Evolutionary conservation across 2,888 invertebrate genomes (phyloP).

Genomic region (Cremastobaeus sp.): DNA sequence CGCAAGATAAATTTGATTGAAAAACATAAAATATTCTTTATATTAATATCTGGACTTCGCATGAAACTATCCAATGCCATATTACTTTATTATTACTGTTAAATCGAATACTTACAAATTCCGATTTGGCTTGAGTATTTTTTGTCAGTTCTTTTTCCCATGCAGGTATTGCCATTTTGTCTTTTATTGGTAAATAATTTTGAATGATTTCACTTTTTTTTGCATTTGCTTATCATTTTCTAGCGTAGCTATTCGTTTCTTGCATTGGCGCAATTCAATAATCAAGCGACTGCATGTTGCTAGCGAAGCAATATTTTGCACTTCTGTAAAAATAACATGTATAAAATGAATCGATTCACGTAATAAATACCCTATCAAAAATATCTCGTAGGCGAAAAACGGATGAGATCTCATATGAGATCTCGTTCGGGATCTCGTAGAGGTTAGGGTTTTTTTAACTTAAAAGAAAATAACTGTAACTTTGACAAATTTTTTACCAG

Average conservation of each 20-base stretch:
- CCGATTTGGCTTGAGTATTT: conserved; percentile 4
- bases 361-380: too few species aligned
- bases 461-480: too few species aligned
- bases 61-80: too few species aligned
- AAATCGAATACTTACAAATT: conserved; percentile 5
- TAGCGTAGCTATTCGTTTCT: conserved; percentile 4
- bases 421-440: too few species aligned
- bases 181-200: conserved; percentile 13
- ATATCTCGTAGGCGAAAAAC: too few species aligned
- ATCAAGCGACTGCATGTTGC: conserved; percentile 1
- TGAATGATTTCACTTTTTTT: conserved; percentile 3
- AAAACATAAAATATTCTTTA: too few species aligned
- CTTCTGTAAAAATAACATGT: conserved; percentile 8
- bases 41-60: too few species aligned
- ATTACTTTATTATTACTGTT: neutral
- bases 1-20: neutral
- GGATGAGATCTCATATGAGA: too few species aligned
- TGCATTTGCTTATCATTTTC: neutral
- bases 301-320: conserved; percentile 9
- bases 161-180: neutral
- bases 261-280: conserved; percentile 1
- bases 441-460: too few species aligned
- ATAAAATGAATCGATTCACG: too few species aligned
- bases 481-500: too few species aligned
- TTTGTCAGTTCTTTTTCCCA: conserved; percentile 9